Base-by-base conservation (phyloP, 2,797 vertebrate genomes). In the Catostomus latipinnis region DNA sequence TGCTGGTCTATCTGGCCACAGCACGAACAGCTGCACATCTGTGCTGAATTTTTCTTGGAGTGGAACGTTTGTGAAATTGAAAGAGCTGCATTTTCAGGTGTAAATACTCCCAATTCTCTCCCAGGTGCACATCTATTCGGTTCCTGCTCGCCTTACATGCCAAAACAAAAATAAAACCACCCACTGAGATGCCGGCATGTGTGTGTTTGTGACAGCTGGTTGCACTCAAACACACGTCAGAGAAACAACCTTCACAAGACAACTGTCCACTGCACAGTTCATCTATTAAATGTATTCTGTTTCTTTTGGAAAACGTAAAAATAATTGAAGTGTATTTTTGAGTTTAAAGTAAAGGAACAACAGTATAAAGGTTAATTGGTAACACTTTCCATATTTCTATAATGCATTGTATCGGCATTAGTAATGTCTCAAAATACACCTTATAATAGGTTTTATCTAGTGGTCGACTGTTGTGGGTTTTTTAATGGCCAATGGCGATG, bases 61-160 rank as follows among this genome's bases (percentile, higher is more conserved):
- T 12, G 61, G 22, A 63, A 45, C 22, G 12, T 43, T 54, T 11
- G 22, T 12, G 13, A 7, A 50, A 49, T 4, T 43, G 46, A 45
- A n/a, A 50, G 34, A 63, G 50, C 77, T 66, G 45, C 1, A 14
- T 65, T 78, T 71, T 72, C 69, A 79, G 8, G 13, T 70, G 7
- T 69, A 18, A 68, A 77, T 69, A 67, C 57, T 48, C 50, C 50
- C 77, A 8, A 52, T 48, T 49, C 52, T 56, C 18, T 66, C 50
- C 77, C 77, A 79, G 77, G 77, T 79, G 77, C 77, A 76, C 62
- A 57, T 50, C 57, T 78, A 71, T 78, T 78, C 46, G 72, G 49
- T 72, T 72, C 58, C 43, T 56, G 10, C 49, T 52, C 60, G 50
- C 56, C 76, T 48, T 1, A 6, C 52, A n/a, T 22, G 48, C 57